Evolutionary conservation across 2,888 invertebrate genomes (phyloP), one percentile per base, ranked within the genome.

Genomic region (Stramonita haemastoma): DNA sequence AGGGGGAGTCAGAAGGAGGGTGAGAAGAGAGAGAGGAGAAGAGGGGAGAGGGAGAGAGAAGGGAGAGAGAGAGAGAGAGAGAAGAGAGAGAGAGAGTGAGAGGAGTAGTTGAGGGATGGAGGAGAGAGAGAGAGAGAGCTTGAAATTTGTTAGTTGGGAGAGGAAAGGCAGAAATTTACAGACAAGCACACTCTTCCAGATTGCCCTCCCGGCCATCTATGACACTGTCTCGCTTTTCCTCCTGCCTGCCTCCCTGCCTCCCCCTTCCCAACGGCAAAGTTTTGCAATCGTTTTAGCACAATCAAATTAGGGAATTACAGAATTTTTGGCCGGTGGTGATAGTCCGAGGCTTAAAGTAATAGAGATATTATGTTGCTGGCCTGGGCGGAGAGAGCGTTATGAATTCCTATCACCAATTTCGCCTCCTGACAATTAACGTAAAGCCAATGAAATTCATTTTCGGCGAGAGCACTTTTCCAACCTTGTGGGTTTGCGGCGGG

Each of bases 371-470:
- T 89, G 89, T 84, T 89, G 36, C 81, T 46, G 81, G n/a, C 56
- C 19, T 36, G 19, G 34, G 87, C n/a, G 15, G 87, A 15, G 87
- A 60, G 32, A 19, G 83, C 73, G 85, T 85, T 89, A 89, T 89
- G 89, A 89, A 89, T 89, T 89, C 85, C 89, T 85, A 85, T 85
- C 83, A 73, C 89, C 89, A 84, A 89, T 89, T 85, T 83, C 85
- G 26, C 46, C 19, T 22, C 70, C 73, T 56, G 70, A 56, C 66
- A 83, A 89, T 89, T 89, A 89, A 84, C 83, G 89, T 32, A 36
- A 89, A 89, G 89, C 89, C 89, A 89, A 89, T 89, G 89, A 89
- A 84, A 89, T 89, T 89, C 84, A 89, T 89, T 89, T 85, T 85
- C 46, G 32, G 29, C 29, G 57, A 84, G 83, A 89, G 85, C 70